A percentile compares a stretch with the other conserved stretches of the same genome.
Evolutionary conservation across 1,140 invertebrate species (phyloP).

Genomic region (Drosophila tropicalis): DNA sequence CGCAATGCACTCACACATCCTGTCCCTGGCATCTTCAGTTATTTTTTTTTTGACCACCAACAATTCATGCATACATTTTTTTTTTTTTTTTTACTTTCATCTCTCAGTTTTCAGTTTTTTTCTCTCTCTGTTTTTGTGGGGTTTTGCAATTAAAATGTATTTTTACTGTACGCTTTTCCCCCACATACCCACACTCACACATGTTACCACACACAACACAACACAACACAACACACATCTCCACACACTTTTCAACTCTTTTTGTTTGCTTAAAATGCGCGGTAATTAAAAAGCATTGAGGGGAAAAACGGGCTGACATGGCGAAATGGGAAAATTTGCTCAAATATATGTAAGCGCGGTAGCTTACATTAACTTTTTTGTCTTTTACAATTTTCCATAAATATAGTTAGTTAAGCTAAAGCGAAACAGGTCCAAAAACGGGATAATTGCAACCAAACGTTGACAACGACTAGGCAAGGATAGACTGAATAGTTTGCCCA

Average conservation of each 20-base stretch:
- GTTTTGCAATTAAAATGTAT: constrained; percentile 59
- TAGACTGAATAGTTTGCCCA: not conserved
- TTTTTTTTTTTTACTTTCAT: not conserved
- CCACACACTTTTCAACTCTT: constrained; percentile 36
- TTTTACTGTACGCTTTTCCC: constrained; percentile 41
- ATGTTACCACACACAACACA: too few relatives aligned
- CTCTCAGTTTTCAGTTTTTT: not conserved
- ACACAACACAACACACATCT: not conserved
- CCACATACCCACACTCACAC: too few relatives aligned
- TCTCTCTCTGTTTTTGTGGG: not conserved
- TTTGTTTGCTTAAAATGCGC: constrained; percentile 69
- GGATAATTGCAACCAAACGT: not conserved
- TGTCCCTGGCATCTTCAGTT: not conserved
- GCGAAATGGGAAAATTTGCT: not conserved
- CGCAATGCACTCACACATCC: constrained; percentile 29
- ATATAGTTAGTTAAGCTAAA: not conserved
- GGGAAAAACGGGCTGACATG: constrained; percentile 6
- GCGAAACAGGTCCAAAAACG: not conserved
- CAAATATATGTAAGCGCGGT: constrained; percentile 2
- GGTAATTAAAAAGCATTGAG: constrained; percentile 64
- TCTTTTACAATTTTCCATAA: constrained; percentile 1
- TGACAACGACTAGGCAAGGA: not conserved
- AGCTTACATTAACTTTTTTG: not conserved
- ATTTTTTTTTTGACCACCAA: not conserved
- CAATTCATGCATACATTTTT: constrained; percentile 18